Evolutionary conservation across 2,113 vertebrate species (phyloP).

Genomic region (human): GRCh38 chr6:88024501-88025000

Average conservation of each 20-base stretch:
- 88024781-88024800: constrained; percentile 73
- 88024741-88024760: constrained; percentile 81
- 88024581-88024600: constrained; percentile 23
- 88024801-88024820: constrained; percentile 78
- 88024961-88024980: constrained; percentile 60
- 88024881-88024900: constrained; percentile 72
- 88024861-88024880: constrained; percentile 66
- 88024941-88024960: constrained; percentile 63
- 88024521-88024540: neutral
- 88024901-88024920: constrained; percentile 65
- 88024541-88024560: neutral
- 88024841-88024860: constrained; percentile 53
- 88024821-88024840: constrained; percentile 70
- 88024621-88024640: constrained; percentile 60
- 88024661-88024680: constrained; percentile 27
- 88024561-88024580: neutral
- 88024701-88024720: constrained; percentile 74
- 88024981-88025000: constrained; percentile 58
- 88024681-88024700: constrained; percentile 61
- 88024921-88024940: constrained; percentile 66
- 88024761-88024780: constrained; percentile 84
- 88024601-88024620: neutral
- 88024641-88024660: constrained; percentile 58
- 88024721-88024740: constrained; percentile 82
- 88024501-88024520: neutral